A percentile compares a stretch with the other conserved stretches of the same genome.
Evolutionary conservation across 2,113 vertebrate genomes (phyloP).

Genomic region (Semnornis frantzii): DNA sequence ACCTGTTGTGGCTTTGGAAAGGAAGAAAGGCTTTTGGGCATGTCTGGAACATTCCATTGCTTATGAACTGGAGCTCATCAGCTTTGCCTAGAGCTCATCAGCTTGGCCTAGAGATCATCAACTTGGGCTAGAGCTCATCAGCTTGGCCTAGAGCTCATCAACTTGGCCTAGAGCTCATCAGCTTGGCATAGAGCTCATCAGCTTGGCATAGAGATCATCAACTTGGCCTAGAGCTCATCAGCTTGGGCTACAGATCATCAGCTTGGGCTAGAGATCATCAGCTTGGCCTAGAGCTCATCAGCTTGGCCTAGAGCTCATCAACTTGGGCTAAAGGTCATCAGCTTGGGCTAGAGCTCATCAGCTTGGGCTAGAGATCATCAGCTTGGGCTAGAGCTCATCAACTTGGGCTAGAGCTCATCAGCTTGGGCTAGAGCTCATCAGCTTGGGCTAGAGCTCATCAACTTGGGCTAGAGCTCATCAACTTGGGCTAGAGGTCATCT

Average conservation of each 20-base stretch:
- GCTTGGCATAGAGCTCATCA: neutral
- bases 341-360: neutral
- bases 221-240: neutral
- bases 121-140: neutral
- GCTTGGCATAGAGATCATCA: neutral
- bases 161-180: neutral
- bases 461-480: neutral
- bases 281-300: neutral
- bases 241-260: neutral
- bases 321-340: too few relatives aligned
- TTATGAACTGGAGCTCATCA: neutral
- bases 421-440: neutral
- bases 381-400: neutral
- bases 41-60: conserved; percentile 53
- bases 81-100: neutral
- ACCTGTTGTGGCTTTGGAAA: conserved; percentile 21
- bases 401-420: too few relatives aligned
- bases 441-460: too few relatives aligned
- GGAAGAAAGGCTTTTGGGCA: conserved; percentile 48
- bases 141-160: neutral
- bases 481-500: neutral
- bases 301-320: neutral
- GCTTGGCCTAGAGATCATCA: neutral
- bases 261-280: neutral
- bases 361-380: neutral